phyloP scores from a whole-genome alignment of 1,140 invertebrate genomes.

The Eriocheir sinensis region DNA sequence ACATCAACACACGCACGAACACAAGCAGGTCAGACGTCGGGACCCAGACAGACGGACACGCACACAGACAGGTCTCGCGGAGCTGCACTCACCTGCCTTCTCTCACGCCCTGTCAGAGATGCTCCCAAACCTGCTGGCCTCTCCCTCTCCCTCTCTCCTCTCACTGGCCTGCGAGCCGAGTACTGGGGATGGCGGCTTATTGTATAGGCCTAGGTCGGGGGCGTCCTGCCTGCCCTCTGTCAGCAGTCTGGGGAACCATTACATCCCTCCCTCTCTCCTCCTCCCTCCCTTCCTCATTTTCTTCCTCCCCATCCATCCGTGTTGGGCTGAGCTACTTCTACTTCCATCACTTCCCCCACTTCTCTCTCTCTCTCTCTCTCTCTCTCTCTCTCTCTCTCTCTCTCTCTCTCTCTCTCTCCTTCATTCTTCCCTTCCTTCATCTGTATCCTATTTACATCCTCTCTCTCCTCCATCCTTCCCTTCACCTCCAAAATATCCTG shows the following conservation, averaged over 20 bases:
- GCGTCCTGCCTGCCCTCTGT: conserved; percentile 18
- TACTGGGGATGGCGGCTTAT: background rate
- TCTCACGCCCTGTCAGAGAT: background rate
- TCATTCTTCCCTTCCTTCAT: too few relatives aligned
- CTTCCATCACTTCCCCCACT: background rate
- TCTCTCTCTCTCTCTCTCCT: too few relatives aligned
- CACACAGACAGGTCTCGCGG: too few relatives aligned
- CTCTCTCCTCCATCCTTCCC: too few relatives aligned
- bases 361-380: background rate
- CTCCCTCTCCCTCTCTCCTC: too few relatives aligned
- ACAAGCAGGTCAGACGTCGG: background rate
- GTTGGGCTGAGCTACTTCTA: background rate
- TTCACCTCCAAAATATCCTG: too few relatives aligned
- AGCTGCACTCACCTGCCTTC: background rate
- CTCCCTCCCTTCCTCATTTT: background rate
- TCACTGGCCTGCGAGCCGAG: background rate
- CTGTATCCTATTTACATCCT: too few relatives aligned
- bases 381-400: too few relatives aligned
- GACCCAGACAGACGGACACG: background rate
- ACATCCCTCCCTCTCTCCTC: conserved; percentile 6
- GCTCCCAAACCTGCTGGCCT: background rate
- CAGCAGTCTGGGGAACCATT: background rate
- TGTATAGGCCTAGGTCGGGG: conserved; percentile 1
- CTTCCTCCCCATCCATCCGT: too few relatives aligned
- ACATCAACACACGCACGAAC: background rate